Base-by-base conservation (phyloP, 2,797 vertebrate genomes). In the Anniella stebbinsi region DNA sequence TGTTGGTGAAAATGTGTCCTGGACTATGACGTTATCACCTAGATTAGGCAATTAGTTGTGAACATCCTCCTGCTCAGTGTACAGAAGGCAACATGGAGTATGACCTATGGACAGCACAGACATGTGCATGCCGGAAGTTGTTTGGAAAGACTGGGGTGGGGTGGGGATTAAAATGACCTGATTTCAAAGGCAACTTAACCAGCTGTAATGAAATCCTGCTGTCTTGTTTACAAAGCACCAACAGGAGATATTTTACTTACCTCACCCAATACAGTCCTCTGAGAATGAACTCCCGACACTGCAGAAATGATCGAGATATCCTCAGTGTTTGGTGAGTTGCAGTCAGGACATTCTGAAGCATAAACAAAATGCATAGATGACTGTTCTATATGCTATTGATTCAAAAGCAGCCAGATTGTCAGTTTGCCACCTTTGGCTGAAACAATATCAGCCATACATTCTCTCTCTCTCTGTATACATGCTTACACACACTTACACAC, bases 271-370 rank as follows among this genome's bases (percentile, higher is more conserved):
- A 97, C 51, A 98, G 97, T 38, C 98, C 99, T 69, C 98, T 97
- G 6, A 98, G 96, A 70, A 98, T 97, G 89, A 98, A 92, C 82
- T 98, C 98, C 95, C 97, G 94, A 93, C 97, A 97, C 0, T 92
- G 94, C 92, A 97, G 96, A 93, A 99, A 96, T 54, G 96, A 86
- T 54, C 23, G 94, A 0, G 97, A 95, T 80, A 98, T 96, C 93
- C 97, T 97, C 94, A 98, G 95, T 28, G 98, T 98, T 96, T 98
- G 98, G 95, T 98, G 97, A 72, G 97, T 97, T 0, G 98, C 97
- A 0, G 98, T 98, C 60, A 98, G 92, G 1, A 97, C 95, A 0
- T 94, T 96, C 99, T 99, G 92, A 77, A 93, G 94, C 33, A 92
- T 12, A 92, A 91, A 73, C 6, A 30, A 84, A 67, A 25, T 28